Evolutionary conservation across 2,797 vertebrate species (phyloP).

Genomic region (Poeciliopsis paucimaculata): DNA sequence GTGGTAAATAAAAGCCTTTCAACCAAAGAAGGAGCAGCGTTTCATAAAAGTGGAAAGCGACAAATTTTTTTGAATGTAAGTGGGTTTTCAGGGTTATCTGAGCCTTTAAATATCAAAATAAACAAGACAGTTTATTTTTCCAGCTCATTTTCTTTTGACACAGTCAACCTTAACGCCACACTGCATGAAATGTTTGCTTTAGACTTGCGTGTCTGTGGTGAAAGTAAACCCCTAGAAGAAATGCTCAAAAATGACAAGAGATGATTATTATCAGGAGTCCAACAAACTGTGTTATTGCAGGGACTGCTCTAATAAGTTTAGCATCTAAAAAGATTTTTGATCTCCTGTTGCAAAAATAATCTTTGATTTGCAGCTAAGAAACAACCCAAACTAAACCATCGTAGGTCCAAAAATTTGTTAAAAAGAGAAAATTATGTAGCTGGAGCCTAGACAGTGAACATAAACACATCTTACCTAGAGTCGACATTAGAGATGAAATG

Average conservation of each 20-base stretch:
- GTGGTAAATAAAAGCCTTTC: conserved; percentile 42
- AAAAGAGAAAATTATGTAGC: conserved; percentile 13
- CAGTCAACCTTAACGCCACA: not conserved
- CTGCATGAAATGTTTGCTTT: not conserved
- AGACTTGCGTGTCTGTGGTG: not conserved
- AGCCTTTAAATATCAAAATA: conserved; percentile 3
- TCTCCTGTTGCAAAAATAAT: not conserved
- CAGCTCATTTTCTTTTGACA: not conserved
- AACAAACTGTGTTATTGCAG: not conserved
- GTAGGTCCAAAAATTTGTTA: not conserved
- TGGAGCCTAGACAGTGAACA: conserved; percentile 2
- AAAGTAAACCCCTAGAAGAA: not conserved
- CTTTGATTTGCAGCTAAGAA: not conserved
- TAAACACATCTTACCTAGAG: conserved; percentile 7
- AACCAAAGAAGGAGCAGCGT: conserved; percentile 18
- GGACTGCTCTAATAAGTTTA: not conserved
- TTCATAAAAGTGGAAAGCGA: conserved; percentile 9
- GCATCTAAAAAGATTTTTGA: not conserved
- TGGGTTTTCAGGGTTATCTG: conserved; percentile 7
- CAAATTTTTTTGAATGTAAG: not conserved
- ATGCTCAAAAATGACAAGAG: not conserved
- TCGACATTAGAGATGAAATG: conserved; percentile 36
- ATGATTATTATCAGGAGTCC: not conserved
- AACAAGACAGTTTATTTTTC: conserved; percentile 1
- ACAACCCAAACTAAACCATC: not conserved